Evolutionary conservation across 2,113 vertebrate genomes (phyloP).

Genomic region (Grammomys dolichurus): DNA sequence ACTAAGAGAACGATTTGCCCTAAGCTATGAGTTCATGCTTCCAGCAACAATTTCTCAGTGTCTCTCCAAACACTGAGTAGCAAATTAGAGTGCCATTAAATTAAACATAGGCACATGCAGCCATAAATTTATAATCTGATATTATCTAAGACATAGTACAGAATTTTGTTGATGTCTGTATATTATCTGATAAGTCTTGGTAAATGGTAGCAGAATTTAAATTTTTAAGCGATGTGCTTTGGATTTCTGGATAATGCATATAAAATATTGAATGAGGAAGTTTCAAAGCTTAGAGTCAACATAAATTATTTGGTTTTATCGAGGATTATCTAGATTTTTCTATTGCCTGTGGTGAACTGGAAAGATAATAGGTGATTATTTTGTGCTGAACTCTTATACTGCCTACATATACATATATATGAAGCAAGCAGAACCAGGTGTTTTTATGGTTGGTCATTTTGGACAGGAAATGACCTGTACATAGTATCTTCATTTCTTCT

Average conservation of each 20-base stretch:
- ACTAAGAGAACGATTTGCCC: neutral
- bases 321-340: neutral
- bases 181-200: neutral
- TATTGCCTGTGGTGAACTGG: neutral
- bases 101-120: neutral
- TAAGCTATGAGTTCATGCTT: neutral
- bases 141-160: neutral
- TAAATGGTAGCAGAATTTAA: neutral
- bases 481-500: neutral
- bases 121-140: neutral
- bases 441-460: neutral
- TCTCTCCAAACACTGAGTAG: neutral
- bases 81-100: neutral
- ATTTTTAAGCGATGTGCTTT: neutral
- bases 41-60: neutral
- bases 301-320: neutral
- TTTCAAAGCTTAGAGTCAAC: neutral
- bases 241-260: neutral
- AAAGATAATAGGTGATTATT: neutral
- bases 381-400: neutral
- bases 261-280: neutral
- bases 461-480: neutral
- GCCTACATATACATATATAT: neutral
- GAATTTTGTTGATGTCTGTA: neutral
- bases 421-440: neutral